Conservation (phyloP, 2,888 invertebrate genomes). For the Sturmia bella region DNA sequence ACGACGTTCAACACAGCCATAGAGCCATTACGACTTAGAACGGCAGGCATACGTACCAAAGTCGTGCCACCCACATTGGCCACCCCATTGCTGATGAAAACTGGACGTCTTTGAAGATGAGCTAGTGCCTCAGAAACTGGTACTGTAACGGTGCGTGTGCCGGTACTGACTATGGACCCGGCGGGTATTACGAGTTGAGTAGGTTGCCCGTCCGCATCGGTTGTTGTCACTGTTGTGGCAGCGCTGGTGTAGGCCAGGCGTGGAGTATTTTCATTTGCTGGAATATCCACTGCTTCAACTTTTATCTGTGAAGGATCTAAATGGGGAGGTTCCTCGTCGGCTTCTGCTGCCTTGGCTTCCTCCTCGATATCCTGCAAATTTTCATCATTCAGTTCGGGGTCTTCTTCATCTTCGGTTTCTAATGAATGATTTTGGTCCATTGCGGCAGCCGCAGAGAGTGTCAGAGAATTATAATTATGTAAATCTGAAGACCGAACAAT, state of each 20-base stretch:
- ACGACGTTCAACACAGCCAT: constrained; percentile 79
- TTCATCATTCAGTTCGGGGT: constrained; percentile 79
- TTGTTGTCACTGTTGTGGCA: constrained; percentile 68
- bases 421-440: constrained; percentile 54
- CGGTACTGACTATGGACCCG: constrained; percentile 76
- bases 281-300: constrained; percentile 75
- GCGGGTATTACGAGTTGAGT: constrained; percentile 77
- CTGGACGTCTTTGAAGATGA: constrained; percentile 79
- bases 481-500: constrained; percentile 76
- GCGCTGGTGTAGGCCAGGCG: constrained; percentile 73
- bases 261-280: constrained; percentile 70
- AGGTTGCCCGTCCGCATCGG: constrained; percentile 69
- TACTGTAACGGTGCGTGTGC: constrained; percentile 74
- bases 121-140: constrained; percentile 76
- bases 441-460: constrained; percentile 34
- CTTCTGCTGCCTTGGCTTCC: constrained; percentile 78
- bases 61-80: constrained; percentile 75
- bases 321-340: constrained; percentile 75
- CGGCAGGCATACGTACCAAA: constrained; percentile 78
- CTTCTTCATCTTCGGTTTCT: constrained; percentile 75
- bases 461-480: constrained; percentile 60
- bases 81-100: constrained; percentile 78
- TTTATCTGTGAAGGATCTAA: constrained; percentile 73
- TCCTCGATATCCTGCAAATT: constrained; percentile 80
- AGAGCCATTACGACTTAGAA: constrained; percentile 76